Base-by-base conservation (phyloP, 2,797 vertebrate genomes). In the Sebastes diaconus region DNA sequence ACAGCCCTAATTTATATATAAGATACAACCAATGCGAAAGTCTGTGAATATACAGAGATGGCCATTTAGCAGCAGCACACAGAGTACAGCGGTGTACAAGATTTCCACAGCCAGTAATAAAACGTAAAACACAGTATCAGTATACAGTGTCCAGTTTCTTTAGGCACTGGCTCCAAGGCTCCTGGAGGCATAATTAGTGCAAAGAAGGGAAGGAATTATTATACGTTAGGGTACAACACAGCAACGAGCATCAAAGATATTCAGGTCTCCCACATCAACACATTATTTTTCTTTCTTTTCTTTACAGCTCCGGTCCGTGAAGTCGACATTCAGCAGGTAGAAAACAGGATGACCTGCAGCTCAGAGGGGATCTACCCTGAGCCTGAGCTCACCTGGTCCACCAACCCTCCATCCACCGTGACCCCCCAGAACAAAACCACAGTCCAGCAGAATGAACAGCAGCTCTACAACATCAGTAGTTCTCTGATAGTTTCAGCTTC, bases 301-400 rank as follows among this genome's bases (percentile, higher is more conserved):
- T 13, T 36, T 22, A 1, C 36, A 72, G 70, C 36, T 75, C 84
- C 83, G 3, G 64, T 86, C 8, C n/a, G 36, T 73, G 4, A 27
- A 20, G 66, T 93, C 36, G 1, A 72, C 58, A 73, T 94, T 13
- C 46, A 54, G 32, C 27, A 66, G 11, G 63, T 6, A 3, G 32
- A 20, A 22, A 46, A 86, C 3, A 57, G 18, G 14, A 42, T 93
- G 25, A 80, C 16, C 69, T 94, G 93, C 81, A 83, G 50, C 85
- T 87, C 87, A 52, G 75, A 76, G 16, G 78, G 75, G 39, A 75
- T 94, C 86, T 93, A 81, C 78, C 92, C 93, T 10, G 0, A 69
- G 60, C 94, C 94, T 4, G 0, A 32, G 2, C 71, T 94, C 75
- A 72, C 20, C 59, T 95, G 93, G 94, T 79, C 75, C 36, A 75